phyloP scores from a whole-genome alignment of 2,888 invertebrate genomes.

The Heteromyza rotundicornis region DNA sequence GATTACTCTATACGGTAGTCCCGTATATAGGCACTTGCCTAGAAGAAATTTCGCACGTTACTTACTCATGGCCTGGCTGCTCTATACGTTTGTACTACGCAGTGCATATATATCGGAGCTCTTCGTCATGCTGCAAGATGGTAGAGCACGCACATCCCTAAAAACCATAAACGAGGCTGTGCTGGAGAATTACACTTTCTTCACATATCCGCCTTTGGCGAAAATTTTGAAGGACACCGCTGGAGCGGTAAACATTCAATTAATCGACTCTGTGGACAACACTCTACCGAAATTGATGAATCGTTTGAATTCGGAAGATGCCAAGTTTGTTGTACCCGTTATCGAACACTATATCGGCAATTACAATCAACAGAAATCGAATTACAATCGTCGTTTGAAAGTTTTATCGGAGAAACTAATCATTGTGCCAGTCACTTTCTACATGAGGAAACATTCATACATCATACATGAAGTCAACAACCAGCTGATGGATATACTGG shows the following conservation, averaged over 20 bases:
- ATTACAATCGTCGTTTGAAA: conserved; percentile 29
- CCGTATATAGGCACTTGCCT: conserved; percentile 37
- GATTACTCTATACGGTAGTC: conserved; percentile 43
- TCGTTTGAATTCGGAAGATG: too few relatives aligned
- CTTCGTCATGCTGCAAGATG: conserved; percentile 52
- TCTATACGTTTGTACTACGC: conserved; percentile 47
- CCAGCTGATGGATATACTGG: conserved; percentile 27
- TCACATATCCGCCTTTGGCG: too few relatives aligned
- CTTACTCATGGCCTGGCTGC: conserved; percentile 50
- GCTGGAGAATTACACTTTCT: conserved; percentile 25
- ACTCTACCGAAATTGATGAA: too few relatives aligned
- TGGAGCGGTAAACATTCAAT: not conserved
- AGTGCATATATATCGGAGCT: conserved; percentile 52
- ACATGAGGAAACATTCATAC: conserved; percentile 40
- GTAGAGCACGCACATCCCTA: conserved; percentile 34
- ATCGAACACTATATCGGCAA: too few relatives aligned
- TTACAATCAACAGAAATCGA: conserved; percentile 24
- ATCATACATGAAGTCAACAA: conserved; percentile 26
- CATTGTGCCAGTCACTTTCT: conserved; percentile 20
- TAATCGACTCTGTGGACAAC: conserved; percentile 20
- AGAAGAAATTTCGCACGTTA: conserved; percentile 52
- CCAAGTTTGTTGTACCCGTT: too few relatives aligned
- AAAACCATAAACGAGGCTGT: conserved; percentile 10
- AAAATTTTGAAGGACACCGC: conserved; percentile 7
- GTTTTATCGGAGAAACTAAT: conserved; percentile 34